These are phyloP conservation scores for Bombylius major DNA, from an alignment of 2,888 invertebrate genomes.

Conservation along the genomic window DNA sequence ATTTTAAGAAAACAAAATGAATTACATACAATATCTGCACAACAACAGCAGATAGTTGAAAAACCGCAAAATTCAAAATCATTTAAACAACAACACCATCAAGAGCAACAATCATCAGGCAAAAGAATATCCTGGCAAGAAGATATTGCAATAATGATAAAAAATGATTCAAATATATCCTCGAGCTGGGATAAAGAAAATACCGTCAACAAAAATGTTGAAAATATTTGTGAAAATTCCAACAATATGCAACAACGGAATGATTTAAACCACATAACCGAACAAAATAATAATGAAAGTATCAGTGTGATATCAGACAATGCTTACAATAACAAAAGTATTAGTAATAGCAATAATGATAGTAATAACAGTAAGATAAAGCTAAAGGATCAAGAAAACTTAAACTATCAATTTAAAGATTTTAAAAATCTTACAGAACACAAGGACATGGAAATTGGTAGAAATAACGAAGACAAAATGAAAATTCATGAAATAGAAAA, in stretches of 20 bases:
- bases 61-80: not conserved
- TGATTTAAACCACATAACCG: not conserved
- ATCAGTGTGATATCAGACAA: not conserved
- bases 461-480: not conserved
- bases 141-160: slow-evolving; percentile 1
- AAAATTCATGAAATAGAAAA: not conserved
- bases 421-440: not conserved
- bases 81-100: not conserved
- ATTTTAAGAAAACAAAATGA: not conserved
- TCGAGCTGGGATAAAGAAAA: not conserved
- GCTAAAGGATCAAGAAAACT: too few relatives aligned
- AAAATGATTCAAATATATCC: slow-evolving; percentile 2
- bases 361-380: not conserved
- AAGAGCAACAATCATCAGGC: not conserved
- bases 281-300: not conserved
- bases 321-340: not conserved
- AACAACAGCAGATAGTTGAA: not conserved
- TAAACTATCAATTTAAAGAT: not conserved
- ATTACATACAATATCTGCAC: not conserved
- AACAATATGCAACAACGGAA: not conserved
- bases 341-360: not conserved
- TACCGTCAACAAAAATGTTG: too few relatives aligned
- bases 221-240: too few relatives aligned
- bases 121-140: slow-evolving; percentile 6
- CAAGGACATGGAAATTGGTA: not conserved